Base-by-base conservation (phyloP, 2,797 vertebrate genomes). In the Choloepus didactylus region DNA sequence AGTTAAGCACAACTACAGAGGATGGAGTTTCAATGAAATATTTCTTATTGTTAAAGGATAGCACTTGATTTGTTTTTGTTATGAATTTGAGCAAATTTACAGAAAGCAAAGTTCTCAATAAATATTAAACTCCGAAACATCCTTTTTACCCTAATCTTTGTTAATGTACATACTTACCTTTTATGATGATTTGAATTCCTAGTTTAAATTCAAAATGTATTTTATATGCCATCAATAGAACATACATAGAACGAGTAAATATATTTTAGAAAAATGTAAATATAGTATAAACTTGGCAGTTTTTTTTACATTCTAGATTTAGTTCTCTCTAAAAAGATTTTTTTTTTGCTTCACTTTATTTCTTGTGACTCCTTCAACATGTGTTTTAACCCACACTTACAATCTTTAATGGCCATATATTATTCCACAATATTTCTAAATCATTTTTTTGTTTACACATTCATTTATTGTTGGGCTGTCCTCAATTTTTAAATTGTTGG, bases 201-300 rank as follows among this genome's bases (percentile, higher is more conserved):
- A 73, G 16, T 94, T 84, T 56, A 92, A 80, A n/a, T 60, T 38
- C 29, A 85, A 89, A 73, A 89, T 66, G 18, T 31, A 29, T 75
- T 41, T 89, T 85, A 66, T 76, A 15, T 89, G 56, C 59, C n/a
- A 29, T 51, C 67, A 89, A 18, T 3, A 19, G 31, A 54, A 54
- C 54, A 91, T 10, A 51, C 29, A 19, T 87, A 41, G 6, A 6
- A 70, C n/a, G 35, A 87, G 15, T 49, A 49, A 64, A 44, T 41
- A 70, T 2, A 70, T 72, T 92, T 93, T 83, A 66, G 11, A 77
- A 27, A 8, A 59, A 38, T 67, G 21, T 64, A 87, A 93, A 66
- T 89, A 54, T 54, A 35, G 62, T 81, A 66, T 59, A 83, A 75
- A 62, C 12, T n/a, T 66, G 64, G 29, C 14, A 31, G 62, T 31